Evolutionary conservation across 2,113 vertebrate genomes (phyloP).

Genomic region (Cichladusa arquata): DNA sequence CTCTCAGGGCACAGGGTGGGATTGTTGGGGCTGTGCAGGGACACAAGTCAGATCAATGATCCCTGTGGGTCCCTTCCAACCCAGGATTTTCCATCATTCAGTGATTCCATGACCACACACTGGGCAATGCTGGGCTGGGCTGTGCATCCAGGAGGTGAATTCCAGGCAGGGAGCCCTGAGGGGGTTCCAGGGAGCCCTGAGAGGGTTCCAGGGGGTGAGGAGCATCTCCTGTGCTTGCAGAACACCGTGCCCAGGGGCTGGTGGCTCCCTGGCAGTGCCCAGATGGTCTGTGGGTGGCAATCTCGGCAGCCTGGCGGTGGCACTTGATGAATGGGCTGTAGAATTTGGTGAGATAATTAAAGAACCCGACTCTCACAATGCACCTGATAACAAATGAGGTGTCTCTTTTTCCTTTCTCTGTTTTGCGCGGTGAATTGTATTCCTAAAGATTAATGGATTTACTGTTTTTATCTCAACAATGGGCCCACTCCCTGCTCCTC

Average conservation of each 20-base stretch:
- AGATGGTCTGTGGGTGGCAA: slow-evolving; percentile 65
- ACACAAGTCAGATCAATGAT: neutral
- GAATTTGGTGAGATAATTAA: slow-evolving; percentile 77
- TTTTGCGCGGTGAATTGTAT: slow-evolving; percentile 39
- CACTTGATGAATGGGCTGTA: slow-evolving; percentile 71
- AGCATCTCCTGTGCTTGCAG: neutral
- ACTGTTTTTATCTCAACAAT: slow-evolving; percentile 53
- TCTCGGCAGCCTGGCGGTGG: slow-evolving; percentile 41
- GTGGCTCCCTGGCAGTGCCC: neutral
- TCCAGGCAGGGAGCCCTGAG: neutral
- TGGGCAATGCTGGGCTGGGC: neutral
- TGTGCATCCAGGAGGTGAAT: neutral
- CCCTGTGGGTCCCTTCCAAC: neutral
- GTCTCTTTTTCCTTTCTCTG: slow-evolving; percentile 54
- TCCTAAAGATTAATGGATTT: slow-evolving; percentile 72
- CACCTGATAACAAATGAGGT: slow-evolving; percentile 74
- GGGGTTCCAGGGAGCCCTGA: neutral
- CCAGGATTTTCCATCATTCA: neutral
- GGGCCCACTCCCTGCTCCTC: neutral
- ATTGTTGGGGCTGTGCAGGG: neutral
- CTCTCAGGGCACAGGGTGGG: neutral
- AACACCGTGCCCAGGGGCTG: fast-evolving
- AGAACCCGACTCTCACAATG: slow-evolving; percentile 67
- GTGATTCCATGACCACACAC: neutral
- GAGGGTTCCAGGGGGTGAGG: fast-evolving